These are phyloP conservation scores for Temnothorax ravouxi DNA, from an alignment of 2,888 invertebrate genomes.

Conservation along the genomic window DNA sequence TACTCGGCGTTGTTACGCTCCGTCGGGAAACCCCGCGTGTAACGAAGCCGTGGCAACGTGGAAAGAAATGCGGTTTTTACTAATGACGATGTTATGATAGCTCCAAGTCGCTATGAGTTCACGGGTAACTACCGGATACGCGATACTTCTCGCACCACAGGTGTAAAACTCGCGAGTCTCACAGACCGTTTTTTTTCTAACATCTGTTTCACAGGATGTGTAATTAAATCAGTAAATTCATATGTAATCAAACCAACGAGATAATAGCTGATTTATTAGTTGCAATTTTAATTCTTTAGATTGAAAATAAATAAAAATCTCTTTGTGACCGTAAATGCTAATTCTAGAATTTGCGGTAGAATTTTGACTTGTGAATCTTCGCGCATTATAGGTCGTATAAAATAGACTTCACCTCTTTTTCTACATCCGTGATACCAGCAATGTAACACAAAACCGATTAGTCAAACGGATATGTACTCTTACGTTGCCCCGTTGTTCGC, in stretches of 20 bases:
- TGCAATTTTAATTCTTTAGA: constrained; percentile 22
- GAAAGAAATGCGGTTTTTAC: constrained; percentile 53
- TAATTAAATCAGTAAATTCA: neutral
- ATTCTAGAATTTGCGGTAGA: constrained; percentile 14
- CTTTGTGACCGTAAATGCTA: neutral
- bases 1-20: constrained; percentile 57
- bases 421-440: neutral
- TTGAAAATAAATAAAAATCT: neutral
- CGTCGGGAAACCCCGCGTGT: neutral
- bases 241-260: neutral
- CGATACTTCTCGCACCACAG: neutral
- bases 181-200: neutral
- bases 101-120: constrained; percentile 30
- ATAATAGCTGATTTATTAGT: neutral
- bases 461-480: neutral
- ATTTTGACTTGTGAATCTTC: neutral
- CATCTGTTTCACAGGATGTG: neutral
- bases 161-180: neutral
- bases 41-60: constrained; percentile 5
- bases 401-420: neutral
- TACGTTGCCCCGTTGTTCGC: neutral
- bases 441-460: constrained; percentile 12
- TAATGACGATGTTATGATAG: constrained; percentile 53
- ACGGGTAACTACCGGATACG: constrained; percentile 42
- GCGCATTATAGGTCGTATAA: neutral